These are phyloP conservation scores for Thamnophis sirtalis DNA, from an alignment of 2,113 vertebrate genomes.

Conservation along the genomic window DNA sequence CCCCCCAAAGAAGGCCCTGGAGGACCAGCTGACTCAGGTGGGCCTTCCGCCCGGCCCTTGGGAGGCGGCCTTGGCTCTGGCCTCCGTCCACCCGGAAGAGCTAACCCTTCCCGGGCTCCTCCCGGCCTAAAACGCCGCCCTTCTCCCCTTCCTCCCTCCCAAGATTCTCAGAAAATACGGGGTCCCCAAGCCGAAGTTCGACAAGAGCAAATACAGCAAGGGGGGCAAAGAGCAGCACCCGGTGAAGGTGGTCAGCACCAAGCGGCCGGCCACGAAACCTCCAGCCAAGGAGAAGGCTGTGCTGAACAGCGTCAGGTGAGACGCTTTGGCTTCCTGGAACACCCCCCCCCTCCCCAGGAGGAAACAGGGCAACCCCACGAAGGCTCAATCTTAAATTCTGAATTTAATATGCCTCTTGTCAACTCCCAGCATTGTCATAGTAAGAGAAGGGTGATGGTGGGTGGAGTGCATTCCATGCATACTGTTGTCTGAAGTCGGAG, in stretches of 20 bases:
- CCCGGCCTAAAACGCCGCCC: not conserved
- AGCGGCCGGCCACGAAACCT: constrained; percentile 88
- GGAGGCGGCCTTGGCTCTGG: too few species aligned
- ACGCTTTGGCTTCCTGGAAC: not conserved
- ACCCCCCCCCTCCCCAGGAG: not conserved
- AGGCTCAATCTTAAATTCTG: too few species aligned
- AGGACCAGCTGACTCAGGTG: constrained; percentile 97
- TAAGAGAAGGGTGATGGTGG: too few species aligned
- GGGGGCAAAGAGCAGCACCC: constrained; percentile 94
- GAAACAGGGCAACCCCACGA: accelerated
- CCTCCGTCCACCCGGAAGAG: too few species aligned
- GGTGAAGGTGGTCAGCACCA: constrained; percentile 94
- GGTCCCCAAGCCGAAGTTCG: constrained; percentile 83
- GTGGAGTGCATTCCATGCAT: too few species aligned
- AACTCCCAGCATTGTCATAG: too few species aligned
- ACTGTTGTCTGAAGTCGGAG: too few species aligned
- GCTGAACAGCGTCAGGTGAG: constrained; percentile 90
- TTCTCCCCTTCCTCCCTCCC: not conserved
- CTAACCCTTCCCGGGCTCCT: too few species aligned
- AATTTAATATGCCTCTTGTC: too few species aligned
- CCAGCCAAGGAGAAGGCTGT: constrained; percentile 90
- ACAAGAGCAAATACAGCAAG: constrained; percentile 95
- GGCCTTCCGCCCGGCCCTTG: not conserved
- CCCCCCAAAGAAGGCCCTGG: constrained; percentile 91
- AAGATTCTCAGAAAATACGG: constrained; percentile 95